Percentiles rank a stretch among this genome's conserved stretches.
phyloP scores from a whole-genome alignment of 2,888 invertebrate species.

The Scaptomyza polygonia region DNA sequence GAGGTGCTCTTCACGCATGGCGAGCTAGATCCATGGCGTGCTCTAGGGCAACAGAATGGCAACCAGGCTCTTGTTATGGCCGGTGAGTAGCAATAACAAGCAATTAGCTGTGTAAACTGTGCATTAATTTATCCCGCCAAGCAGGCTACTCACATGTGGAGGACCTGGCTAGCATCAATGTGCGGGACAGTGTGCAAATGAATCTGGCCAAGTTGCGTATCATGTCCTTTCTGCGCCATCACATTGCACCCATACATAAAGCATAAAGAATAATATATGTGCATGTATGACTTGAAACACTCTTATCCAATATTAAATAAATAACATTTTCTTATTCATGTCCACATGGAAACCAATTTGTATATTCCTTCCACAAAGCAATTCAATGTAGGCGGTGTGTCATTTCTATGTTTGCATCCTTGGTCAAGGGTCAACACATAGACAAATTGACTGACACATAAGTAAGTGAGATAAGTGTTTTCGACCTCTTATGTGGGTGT shows the following conservation, averaged over 20 bases:
- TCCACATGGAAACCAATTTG: constrained; percentile 50
- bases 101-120: constrained; percentile 34
- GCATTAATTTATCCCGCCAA: constrained; percentile 23
- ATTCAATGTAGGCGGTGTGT: constrained; percentile 23
- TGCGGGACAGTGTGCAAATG: constrained; percentile 75
- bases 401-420: constrained; percentile 15
- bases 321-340: constrained; percentile 34
- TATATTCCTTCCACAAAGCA: constrained; percentile 31
- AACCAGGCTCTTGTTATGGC: constrained; percentile 69
- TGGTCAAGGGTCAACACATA: constrained; percentile 36
- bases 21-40: constrained; percentile 86
- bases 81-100: constrained; percentile 52
- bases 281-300: constrained; percentile 18
- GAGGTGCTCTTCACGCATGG: constrained; percentile 86
- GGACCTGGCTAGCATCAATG: constrained; percentile 78
- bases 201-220: constrained; percentile 78
- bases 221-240: constrained; percentile 71
- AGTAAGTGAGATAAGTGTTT: constrained; percentile 58
- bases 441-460: constrained; percentile 70
- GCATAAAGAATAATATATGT: too few species aligned
- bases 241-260: constrained; percentile 34
- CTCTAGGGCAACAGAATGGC: constrained; percentile 83
- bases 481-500: constrained; percentile 11
- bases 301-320: constrained; percentile 56
- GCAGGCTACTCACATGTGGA: constrained; percentile 79